Base-by-base conservation (phyloP, 1,140 invertebrate genomes). In the Panagrolaimus sp. region DNA sequence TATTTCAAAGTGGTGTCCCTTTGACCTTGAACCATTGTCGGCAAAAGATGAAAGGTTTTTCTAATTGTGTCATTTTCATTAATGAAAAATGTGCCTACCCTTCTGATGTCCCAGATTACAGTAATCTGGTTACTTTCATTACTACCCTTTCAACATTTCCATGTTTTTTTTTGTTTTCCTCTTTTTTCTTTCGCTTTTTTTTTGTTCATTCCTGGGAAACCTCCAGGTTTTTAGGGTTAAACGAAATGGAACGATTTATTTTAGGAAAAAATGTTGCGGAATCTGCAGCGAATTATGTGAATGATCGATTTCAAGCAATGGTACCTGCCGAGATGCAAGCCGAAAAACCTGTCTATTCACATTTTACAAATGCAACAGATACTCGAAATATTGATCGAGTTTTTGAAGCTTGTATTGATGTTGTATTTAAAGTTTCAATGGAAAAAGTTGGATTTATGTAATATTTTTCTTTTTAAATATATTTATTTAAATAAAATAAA, bases 401-500 rank as follows among this genome's bases (percentile, higher is more conserved):
- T 24, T 93, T 93, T 82, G 91, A 93, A 84, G 90, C 90, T 69
- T 91, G 93, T 68, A 92, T 91, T 67, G 91, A 93, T 86, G 91
- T 94, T 69, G 92, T 93, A 76, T 92, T 95, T 82, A 93, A 93
- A 83, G 91, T 92, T 82, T 94, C 93, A 86, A 87, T 95, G 63
- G 92, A 91, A 84, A 91, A 93, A 86, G 92, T 91, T 85, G 93
- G 93, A 66, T 87, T 92, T 44, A 89, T 89, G 79, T 90, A 85
- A 84, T 24, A 4, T 47, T 48, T 24, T 28, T 38, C 7, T 38
- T 38, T 38, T 38, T 2, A 4, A 38, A 38, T 38, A 38, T 4
- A 7, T 7, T 38, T 38, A 38, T 38, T 38, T 38, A 4, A 7
- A 4, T 38, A 38, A 38, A 38, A 4, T 2, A 4, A 38, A 38